Conservation (phyloP, 1,140 invertebrate genomes). For the Drosophila varians region DNA sequence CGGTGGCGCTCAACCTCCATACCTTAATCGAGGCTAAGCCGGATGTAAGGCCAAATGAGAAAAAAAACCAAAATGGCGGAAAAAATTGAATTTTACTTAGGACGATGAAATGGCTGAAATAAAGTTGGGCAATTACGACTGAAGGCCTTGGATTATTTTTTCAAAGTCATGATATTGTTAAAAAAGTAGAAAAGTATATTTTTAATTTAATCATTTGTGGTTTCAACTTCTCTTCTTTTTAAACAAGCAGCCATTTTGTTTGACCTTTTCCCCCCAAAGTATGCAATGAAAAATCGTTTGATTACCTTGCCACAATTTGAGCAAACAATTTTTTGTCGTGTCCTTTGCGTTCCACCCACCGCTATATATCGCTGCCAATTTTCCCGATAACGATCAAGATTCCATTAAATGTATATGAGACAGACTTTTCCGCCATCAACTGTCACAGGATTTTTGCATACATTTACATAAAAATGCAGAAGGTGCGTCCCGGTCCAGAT, state of each 20-base stretch:
- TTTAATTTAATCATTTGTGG: not conserved
- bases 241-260: not conserved
- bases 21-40: slow-evolving; percentile 61
- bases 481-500: slow-evolving; percentile 15
- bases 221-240: not conserved
- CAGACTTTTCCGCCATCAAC: slow-evolving; percentile 36
- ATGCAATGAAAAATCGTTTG: slow-evolving; percentile 28
- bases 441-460: slow-evolving; percentile 35
- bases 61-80: slow-evolving; percentile 23
- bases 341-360: not conserved
- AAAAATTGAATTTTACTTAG: slow-evolving; percentile 8
- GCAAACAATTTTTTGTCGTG: slow-evolving; percentile 14
- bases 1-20: slow-evolving; percentile 13
- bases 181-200: not conserved
- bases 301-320: slow-evolving; percentile 18
- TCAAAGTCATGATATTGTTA: not conserved
- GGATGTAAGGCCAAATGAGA: slow-evolving; percentile 21
- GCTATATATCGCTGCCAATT: slow-evolving; percentile 44
- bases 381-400: slow-evolving; percentile 39
- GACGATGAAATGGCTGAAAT: slow-evolving; percentile 35
- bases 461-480: slow-evolving; percentile 32
- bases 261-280: slow-evolving; percentile 7
- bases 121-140: not conserved
- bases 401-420: slow-evolving; percentile 36
- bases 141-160: no score